phyloP scores from a whole-genome alignment of 2,888 invertebrate species.

The Pandemis heparana region DNA sequence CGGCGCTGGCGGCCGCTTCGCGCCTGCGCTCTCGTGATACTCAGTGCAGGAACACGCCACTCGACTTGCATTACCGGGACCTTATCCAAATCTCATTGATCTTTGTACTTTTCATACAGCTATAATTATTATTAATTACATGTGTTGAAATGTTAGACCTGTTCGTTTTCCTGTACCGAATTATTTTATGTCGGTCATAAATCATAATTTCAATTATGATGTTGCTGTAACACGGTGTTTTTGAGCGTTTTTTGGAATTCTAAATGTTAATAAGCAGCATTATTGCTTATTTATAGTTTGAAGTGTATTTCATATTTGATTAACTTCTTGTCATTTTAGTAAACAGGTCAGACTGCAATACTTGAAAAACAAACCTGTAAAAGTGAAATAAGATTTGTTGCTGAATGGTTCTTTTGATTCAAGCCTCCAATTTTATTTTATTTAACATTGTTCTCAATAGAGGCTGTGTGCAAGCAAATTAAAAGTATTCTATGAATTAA shows the following conservation, averaged over 20 bases:
- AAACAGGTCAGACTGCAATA: slow-evolving; percentile 10
- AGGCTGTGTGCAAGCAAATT: slow-evolving; percentile 85
- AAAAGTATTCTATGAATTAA: slow-evolving; percentile 80
- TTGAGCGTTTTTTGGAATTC: slow-evolving; percentile 10
- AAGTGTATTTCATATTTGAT: slow-evolving; percentile 2
- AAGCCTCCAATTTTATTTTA: slow-evolving; percentile 48
- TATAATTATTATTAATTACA: slow-evolving; percentile 48
- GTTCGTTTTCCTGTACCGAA: slow-evolving; percentile 56
- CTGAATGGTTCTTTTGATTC: slow-evolving; percentile 21
- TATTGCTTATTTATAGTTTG: slow-evolving; percentile 20
- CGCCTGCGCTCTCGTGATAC: slow-evolving; percentile 73
- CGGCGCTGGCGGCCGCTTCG: slow-evolving; percentile 54
- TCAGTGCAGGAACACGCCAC: slow-evolving; percentile 77
- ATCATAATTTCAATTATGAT: slow-evolving; percentile 22
- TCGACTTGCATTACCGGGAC: slow-evolving; percentile 62
- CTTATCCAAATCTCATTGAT: slow-evolving; percentile 70
- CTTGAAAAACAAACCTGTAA: slow-evolving; percentile 9
- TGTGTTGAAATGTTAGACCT: slow-evolving; percentile 55
- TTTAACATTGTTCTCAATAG: slow-evolving; percentile 78
- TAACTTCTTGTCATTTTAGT: slow-evolving; percentile 27
- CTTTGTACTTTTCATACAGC: slow-evolving; percentile 69
- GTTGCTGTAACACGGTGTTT: slow-evolving; percentile 17
- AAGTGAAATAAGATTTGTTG: slow-evolving; percentile 22
- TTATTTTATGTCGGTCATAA: slow-evolving; percentile 43
- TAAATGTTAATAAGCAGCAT: slow-evolving; percentile 14